A percentile compares a stretch with the other conserved stretches of the same genome.
Evolutionary conservation across 2,113 vertebrate species (phyloP).

Genomic region (Peromyscus californicus): DNA sequence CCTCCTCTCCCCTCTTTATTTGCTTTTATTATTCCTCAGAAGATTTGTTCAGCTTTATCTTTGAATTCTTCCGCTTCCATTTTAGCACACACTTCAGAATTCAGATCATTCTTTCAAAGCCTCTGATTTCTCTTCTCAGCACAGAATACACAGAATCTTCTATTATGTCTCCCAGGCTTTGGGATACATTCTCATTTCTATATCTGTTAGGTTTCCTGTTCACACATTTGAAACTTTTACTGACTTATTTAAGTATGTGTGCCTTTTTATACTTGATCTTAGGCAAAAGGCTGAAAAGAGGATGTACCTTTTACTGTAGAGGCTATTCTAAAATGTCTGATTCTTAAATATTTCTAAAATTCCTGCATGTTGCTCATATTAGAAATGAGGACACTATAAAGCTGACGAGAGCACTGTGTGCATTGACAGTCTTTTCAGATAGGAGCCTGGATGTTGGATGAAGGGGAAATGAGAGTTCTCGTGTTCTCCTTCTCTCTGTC

Average conservation of each 20-base stretch:
- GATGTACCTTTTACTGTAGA: neutral
- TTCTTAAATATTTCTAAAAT: neutral
- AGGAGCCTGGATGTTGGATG: neutral
- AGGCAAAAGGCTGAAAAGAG: neutral
- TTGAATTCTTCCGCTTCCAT: neutral
- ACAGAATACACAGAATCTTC: neutral
- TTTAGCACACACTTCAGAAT: neutral
- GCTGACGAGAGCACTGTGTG: neutral
- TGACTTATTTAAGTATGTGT: neutral
- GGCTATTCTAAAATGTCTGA: neutral
- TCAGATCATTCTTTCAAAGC: neutral
- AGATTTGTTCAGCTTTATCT: neutral
- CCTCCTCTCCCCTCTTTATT: neutral
- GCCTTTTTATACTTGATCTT: slow-evolving; percentile 35
- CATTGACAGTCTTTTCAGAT: fast-evolving
- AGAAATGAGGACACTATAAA: neutral
- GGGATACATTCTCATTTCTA: neutral
- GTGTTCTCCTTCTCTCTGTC: neutral
- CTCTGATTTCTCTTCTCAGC: slow-evolving; percentile 25
- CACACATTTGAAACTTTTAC: neutral
- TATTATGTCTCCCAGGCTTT: neutral
- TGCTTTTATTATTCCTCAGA: neutral
- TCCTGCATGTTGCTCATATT: neutral
- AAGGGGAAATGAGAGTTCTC: neutral
- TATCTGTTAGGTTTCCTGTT: neutral